phyloP scores from a whole-genome alignment of 2,888 invertebrate genomes.

The Tillus elongatus region DNA sequence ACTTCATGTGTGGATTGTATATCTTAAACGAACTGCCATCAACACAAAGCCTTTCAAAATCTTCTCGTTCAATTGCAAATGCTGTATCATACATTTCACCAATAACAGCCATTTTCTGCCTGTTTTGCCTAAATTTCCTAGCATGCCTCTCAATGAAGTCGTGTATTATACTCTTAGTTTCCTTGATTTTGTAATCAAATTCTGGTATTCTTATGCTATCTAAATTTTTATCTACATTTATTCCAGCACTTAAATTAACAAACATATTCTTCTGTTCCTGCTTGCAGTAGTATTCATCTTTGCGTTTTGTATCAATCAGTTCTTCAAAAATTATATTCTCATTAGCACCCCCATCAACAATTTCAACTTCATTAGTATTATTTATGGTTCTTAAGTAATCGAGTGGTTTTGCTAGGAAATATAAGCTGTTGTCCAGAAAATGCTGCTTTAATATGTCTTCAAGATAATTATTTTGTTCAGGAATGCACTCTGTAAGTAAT shows the following conservation, averaged over 20 bases:
- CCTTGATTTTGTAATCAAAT: constrained; percentile 8
- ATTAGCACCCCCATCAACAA: constrained; percentile 30
- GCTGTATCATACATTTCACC: constrained; percentile 9
- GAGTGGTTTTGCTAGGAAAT: constrained; percentile 28
- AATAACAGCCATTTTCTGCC: constrained; percentile 13
- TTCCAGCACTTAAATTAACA: too few relatives aligned
- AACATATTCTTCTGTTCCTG: background rate
- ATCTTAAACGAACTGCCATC: too few relatives aligned
- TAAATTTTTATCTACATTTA: background rate
- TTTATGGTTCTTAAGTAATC: constrained; percentile 25
- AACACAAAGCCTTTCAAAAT: constrained; percentile 18
- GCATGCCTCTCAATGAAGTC: background rate
- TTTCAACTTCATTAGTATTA: constrained; percentile 14
- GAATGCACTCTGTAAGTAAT: constrained; percentile 14
- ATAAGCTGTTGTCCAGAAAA: constrained; percentile 26
- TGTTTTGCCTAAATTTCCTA: constrained; percentile 7
- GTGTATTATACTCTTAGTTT: background rate
- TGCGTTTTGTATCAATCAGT: background rate
- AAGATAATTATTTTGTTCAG: constrained; percentile 14
- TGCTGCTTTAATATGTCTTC: constrained; percentile 20
- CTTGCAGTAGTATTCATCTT: background rate
- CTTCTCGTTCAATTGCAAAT: background rate
- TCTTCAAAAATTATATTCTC: constrained; percentile 25
- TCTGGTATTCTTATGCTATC: background rate
- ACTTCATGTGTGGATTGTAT: constrained; percentile 31